A percentile compares a stretch with the other conserved stretches of the same genome.
phyloP scores from a whole-genome alignment of 53 echinoderm and acorn worm genomes.

The Echinarachnius parma region DNA sequence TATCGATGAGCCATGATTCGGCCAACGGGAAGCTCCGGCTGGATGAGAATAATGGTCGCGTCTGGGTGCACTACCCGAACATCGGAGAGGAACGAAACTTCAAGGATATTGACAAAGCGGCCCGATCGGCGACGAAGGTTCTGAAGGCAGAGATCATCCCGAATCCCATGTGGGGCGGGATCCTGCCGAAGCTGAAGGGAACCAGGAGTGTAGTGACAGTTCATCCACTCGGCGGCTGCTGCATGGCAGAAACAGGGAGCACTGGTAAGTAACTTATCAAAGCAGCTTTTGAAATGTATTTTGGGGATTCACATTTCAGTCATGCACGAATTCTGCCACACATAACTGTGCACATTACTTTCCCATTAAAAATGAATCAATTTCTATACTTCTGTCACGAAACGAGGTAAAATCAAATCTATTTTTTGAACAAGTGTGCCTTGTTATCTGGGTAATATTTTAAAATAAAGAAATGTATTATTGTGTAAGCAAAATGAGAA shows the following conservation, averaged over 20 bases:
- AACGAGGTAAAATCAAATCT: neutral
- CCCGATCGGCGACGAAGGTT: slow-evolving; percentile 49
- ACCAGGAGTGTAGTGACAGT: slow-evolving; percentile 52
- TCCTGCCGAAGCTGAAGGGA: slow-evolving; percentile 48
- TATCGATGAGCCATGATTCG: slow-evolving; percentile 72
- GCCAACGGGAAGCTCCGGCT: slow-evolving; percentile 46
- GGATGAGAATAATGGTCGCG: slow-evolving; percentile 58
- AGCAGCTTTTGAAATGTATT: neutral
- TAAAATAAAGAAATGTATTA: too few relatives aligned
- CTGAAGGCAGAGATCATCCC: slow-evolving; percentile 61
- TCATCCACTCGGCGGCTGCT: slow-evolving; percentile 65
- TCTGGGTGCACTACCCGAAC: slow-evolving; percentile 64
- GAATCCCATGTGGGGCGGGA: slow-evolving; percentile 57
- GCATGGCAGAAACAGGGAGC: slow-evolving; percentile 60
- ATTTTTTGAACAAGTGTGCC: neutral
- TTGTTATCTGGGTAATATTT: too few relatives aligned
- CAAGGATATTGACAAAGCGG: slow-evolving; percentile 35
- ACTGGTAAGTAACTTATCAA: neutral
- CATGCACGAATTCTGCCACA: neutral
- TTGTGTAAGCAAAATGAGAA: too few relatives aligned
- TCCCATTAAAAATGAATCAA: too few relatives aligned
- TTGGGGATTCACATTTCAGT: neutral
- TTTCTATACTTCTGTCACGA: neutral
- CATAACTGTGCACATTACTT: too few relatives aligned
- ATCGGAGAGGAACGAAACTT: slow-evolving; percentile 58